Percentiles rank a stretch among this genome's conserved stretches.
phyloP scores from a whole-genome alignment of 1,140 invertebrate species.

The Ips nitidus region DNA sequence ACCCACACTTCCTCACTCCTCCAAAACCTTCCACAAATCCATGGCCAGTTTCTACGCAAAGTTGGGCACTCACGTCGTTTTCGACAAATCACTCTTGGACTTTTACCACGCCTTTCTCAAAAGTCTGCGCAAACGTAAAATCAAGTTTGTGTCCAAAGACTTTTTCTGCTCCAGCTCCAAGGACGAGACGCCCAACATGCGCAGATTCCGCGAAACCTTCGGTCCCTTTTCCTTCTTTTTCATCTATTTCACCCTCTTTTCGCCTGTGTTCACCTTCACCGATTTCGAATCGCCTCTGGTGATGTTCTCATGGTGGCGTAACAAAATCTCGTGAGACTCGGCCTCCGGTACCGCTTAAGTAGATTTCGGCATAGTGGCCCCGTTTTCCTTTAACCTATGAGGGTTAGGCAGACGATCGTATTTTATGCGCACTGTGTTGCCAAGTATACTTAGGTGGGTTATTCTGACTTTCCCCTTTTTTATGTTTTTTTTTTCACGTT shows the following conservation, averaged over 20 bases:
- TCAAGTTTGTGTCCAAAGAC: constrained; percentile 16
- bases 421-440: constrained; percentile 28
- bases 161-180: constrained; percentile 22
- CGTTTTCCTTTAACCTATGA: constrained; percentile 49
- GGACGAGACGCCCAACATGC: constrained; percentile 15
- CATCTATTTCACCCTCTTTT: constrained; percentile 53
- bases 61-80: constrained; percentile 40
- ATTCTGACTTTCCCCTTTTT: constrained; percentile 21
- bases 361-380: constrained; percentile 41
- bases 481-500: constrained; percentile 17
- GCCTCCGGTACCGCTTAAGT: constrained; percentile 42
- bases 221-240: constrained; percentile 50
- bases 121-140: constrained; percentile 13
- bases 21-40: constrained; percentile 41
- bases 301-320: constrained; percentile 68
- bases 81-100: constrained; percentile 26
- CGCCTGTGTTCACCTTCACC: constrained; percentile 53
- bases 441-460: constrained; percentile 14
- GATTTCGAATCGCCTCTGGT: constrained; percentile 59
- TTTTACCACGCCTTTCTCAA: constrained; percentile 19
- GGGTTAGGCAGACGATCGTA: constrained; percentile 41
- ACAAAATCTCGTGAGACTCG: constrained; percentile 65
- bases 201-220: constrained; percentile 26
- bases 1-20: constrained; percentile 3
- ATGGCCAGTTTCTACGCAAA: constrained; percentile 48